A percentile compares a stretch with the other conserved stretches of the same genome.
phyloP scores from a whole-genome alignment of 2,113 vertebrate genomes.

The Boulengeromyrus knoepffleri region DNA sequence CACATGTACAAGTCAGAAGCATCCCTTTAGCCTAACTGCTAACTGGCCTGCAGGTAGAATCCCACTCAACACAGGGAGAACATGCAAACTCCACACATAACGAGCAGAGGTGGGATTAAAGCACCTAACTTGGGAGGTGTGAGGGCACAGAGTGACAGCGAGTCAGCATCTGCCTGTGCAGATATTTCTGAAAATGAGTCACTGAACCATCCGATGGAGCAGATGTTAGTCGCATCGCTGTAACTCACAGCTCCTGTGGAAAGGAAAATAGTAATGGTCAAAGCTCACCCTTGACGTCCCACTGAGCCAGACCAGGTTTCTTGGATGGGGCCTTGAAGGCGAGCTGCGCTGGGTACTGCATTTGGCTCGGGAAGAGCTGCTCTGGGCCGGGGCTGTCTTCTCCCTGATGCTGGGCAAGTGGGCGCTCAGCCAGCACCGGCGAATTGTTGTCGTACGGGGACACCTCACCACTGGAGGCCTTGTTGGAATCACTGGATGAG shows the following conservation, averaged over 20 bases:
- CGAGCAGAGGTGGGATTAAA: neutral
- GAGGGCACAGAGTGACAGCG: neutral
- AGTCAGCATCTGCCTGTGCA: neutral
- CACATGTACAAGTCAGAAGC: neutral
- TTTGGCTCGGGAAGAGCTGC: constrained; percentile 53
- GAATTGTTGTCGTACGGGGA: constrained; percentile 98
- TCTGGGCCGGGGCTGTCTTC: constrained; percentile 55
- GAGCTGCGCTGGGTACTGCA: constrained; percentile 52
- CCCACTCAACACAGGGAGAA: neutral
- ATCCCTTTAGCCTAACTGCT: neutral
- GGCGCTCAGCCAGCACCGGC: constrained; percentile 75
- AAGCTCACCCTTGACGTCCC: constrained; percentile 65
- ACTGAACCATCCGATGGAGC: neutral
- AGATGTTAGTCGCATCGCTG: neutral
- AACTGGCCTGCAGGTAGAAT: too few species aligned
- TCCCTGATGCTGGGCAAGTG: constrained; percentile 57
- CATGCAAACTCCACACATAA: neutral
- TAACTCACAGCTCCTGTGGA: neutral
- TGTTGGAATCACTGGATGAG: constrained; percentile 81
- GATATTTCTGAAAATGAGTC: neutral
- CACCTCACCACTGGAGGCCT: constrained; percentile 85
- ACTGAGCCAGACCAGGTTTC: constrained; percentile 60
- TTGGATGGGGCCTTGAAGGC: constrained; percentile 61
- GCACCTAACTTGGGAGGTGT: neutral
- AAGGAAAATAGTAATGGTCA: neutral